phyloP scores from a whole-genome alignment of 2,797 vertebrate genomes.

The Lindbergichthys nudifrons region DNA sequence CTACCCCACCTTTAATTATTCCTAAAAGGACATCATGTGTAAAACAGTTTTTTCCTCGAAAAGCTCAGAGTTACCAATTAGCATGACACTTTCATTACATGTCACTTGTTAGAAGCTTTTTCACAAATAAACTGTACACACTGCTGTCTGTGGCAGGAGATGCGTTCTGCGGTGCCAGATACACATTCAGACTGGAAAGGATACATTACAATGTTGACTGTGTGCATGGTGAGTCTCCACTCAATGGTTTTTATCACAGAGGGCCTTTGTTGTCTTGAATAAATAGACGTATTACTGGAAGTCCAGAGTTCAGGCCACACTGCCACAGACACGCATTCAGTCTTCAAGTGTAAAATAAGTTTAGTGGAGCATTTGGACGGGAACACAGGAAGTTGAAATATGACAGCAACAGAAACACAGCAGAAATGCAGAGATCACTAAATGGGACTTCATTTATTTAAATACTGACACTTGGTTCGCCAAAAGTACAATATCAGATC shows the following conservation, averaged over 20 bases:
- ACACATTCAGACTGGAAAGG: slow-evolving; percentile 33
- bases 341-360: slow-evolving; percentile 44
- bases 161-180: slow-evolving; percentile 25
- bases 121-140: slow-evolving; percentile 12
- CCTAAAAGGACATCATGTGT: no score
- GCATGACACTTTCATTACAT: neutral
- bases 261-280: slow-evolving; percentile 67
- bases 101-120: neutral
- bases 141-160: slow-evolving; percentile 16
- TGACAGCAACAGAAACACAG: neutral
- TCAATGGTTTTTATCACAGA: slow-evolving; percentile 62
- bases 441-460: neutral
- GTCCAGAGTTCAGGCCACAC: slow-evolving; percentile 62
- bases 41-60: neutral
- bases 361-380: slow-evolving; percentile 29
- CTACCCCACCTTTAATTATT: no score
- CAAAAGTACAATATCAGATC: neutral
- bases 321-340: slow-evolving; percentile 49
- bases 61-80: slow-evolving; percentile 10
- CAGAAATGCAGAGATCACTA: neutral
- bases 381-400: slow-evolving; percentile 5
- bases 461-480: slow-evolving; percentile 3
- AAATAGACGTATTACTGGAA: slow-evolving; percentile 67
- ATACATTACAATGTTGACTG: slow-evolving; percentile 48
- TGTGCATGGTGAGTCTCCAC: slow-evolving; percentile 46